Base-by-base conservation (phyloP, 2,888 invertebrate genomes). In the Peribatodes rhomboidaria region DNA sequence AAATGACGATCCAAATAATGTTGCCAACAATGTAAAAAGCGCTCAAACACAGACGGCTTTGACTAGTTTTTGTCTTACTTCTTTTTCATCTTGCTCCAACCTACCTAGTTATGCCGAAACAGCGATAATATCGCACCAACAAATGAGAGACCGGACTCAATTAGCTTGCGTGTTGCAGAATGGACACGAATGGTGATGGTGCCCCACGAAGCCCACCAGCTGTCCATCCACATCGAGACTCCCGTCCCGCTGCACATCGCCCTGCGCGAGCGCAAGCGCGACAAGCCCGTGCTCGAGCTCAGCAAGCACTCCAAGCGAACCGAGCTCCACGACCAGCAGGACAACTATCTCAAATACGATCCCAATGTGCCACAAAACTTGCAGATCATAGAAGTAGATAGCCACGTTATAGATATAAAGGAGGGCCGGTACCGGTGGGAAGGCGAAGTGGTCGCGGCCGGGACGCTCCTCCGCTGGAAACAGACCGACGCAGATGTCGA, bases 361-460 rank as follows among this genome's bases (percentile, higher is more conserved):
- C 88, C 89, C 0, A 87, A 82, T 54, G 88, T 89, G 22, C 92
- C 92, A 0, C 90, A 91, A 71, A 93, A 92, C 64, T 72, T 92
- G n/a, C 90, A 89, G 68, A 92, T 93, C 22, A 80, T 92, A 37
- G 89, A 92, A 71, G 85, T 92, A 13, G 88, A 92, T 67, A 90
- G 82, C 67, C 86, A 91, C 49, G 85, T 92, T 4, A 89, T 90
- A 69, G 89, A 92, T 68, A 87, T 90, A 44, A 90, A 87, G 67
- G 92, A 92, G 65, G 85, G 79, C 1, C 80, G 78, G 13, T 81
- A 72, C 44, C 81, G 82, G 1, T 85, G 81, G 77, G 89, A 90
- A 65, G 93, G 93, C 1, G 80, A 81, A 44, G 85, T 84, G 16
- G 90, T 90, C 6, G 88, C 88, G 0, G 89, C 89, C 0, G 92